Evolutionary conservation across 2,113 vertebrate genomes (phyloP), one percentile per base, ranked within the genome.

Genomic region (Otolemur garnettii): DNA sequence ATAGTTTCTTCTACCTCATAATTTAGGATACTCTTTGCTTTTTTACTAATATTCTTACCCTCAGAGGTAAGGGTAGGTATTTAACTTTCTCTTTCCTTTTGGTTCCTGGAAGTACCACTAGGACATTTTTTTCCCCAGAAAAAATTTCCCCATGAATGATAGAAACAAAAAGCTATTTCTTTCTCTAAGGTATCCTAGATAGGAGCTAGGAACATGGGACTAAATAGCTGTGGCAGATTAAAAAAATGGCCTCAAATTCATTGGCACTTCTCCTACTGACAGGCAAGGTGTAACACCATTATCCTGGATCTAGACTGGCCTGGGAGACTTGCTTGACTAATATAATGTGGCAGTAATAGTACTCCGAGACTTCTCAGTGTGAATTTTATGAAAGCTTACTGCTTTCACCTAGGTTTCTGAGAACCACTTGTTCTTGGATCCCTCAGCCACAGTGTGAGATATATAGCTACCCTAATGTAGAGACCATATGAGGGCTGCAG

Each of bases 1-100:
- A 15, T 62, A 79, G 59, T 81, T 94, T 86, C 13, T 88, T 89
- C 9, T 30, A 2, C 18, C 35, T 96, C 69, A 91, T 94, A 89
- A 94, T 93, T 92, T 89, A 75, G 60, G 91, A 69, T 75, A 3
- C 4, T 60, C 8, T 22, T 69, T 91, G 10, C 71, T 90, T 91
- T 79, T 71, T 66, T 92, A 66, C 84, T 77, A 35, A 28, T 74
- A 10, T 59, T 69, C 9, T 87, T 18, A 86, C 3, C 38, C 33
- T 53, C 22, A 71, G 22, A 81, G 4, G 24, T 95, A 93, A 89
- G 17, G 5, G 74, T 84, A 57, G 64, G 2, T 45, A 79, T 96
- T 78, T 84, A 96, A 87, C 42, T 6, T 91, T 35, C 59, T 71
- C 0, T 12, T 91, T 82, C 30, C 18, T 19, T 75, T 92, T 42